Evolutionary conservation across 2,888 invertebrate genomes (phyloP), one percentile per base, ranked within the genome.

Genomic region (Formica aserva): DNA sequence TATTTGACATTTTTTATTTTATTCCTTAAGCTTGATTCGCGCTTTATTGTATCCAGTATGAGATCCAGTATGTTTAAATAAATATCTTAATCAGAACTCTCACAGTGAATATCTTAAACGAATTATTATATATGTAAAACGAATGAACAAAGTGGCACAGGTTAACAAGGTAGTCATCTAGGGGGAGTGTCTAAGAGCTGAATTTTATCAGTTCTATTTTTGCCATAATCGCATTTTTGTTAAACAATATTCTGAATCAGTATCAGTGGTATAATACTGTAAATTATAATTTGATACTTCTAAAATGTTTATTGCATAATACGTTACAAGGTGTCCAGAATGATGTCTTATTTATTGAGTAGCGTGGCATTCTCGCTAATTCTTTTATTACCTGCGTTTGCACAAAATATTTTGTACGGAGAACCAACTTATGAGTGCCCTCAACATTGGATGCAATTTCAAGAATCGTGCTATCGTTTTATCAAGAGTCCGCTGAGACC

Each of bases 401-500:
- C 92, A 26, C 94, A 94, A 87, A 92, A 92, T 67, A 4, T 86
- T n/a, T 91, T 87, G 18, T 91, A 92, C 75, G 92, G 90, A 22
- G 92, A 94, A 8, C 41, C 77, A 18, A 84, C 89, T 35, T 90
- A 91, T 65, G 92, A 95, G 92, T 99, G 99, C 95, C 99, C 98
- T 0, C 97, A 97, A 76, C 96, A 98, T 94, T 99, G 99, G 99
- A 95, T 97, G n/a, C 96, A 96, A 45, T 98, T 96, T 93, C 96
- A 97, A 87, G 97, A 97, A 85, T 97, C 97, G 0, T 99, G 99
- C 94, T 99, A 98, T 94, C 97, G 98, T 74, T 99, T 99, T 92
- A 97, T 98, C 3, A 97, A 98, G 92, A 98, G 98, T 6, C 98
- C 98, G 0, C 96, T 97, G 90, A 97, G 97, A 81, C 97, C 96